Evolutionary conservation across 2,888 invertebrate species (phyloP), one percentile per base, ranked within the genome.

Genomic region (Stramonita haemastoma): DNA sequence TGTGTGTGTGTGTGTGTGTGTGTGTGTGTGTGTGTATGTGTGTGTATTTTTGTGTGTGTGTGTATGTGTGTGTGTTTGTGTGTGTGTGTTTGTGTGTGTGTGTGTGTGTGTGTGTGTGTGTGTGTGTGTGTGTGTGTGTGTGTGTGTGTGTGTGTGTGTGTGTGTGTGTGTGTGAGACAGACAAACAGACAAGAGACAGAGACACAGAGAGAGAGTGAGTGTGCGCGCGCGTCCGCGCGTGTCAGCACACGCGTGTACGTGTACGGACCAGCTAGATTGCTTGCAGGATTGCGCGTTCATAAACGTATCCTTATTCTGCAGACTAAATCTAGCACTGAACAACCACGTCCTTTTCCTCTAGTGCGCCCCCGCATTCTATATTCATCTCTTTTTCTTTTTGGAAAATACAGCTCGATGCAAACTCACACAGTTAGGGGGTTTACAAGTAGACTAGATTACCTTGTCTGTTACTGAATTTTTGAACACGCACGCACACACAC

Each of bases 1-100:
- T 83, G 83, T 83, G 83, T 83, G 83, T 83, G 83, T 83, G 83
- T 83, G 83, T 83, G 83, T 83, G 83, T 83, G 83, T 83, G 83
- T 83, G 83, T 83, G 83, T 83, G 83, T 83, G 83, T 83, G 83
- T 36, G 46, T 36, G 46, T 36, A 15, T 83, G 36, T 36, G 70
- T 70, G 70, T 70, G 70, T 70, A 26, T 70, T 19, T 70, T 19
- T 70, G 70, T 70, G 70, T 70, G 70, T 70, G 70, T 70, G 70
- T 15, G 70, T 70, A 26, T 70, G 70, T 70, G 70, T 22, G 8
- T 22, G 70, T 22, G 70, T 22, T 19, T 22, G 70, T 22, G 8
- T 22, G 4, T 70, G 26, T 6, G 70, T 70, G 4, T 1, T 19
- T 77, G 79, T 79, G 79, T 79, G 79, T 79, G 32, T 79, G 79